Base-by-base conservation (phyloP, 2,113 vertebrate species). In the Lophura nycthemera region DNA sequence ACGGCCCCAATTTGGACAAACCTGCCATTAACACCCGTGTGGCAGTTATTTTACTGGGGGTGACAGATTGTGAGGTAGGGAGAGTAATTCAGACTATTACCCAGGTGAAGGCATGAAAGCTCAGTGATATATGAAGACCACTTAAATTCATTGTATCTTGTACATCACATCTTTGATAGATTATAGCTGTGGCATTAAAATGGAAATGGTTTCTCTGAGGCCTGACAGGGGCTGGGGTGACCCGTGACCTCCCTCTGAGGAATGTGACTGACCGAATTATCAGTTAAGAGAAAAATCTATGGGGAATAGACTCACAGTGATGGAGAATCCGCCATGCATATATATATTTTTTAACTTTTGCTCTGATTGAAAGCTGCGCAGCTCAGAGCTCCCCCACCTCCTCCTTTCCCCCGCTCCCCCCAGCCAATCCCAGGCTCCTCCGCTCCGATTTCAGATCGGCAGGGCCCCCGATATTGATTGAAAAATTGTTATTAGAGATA, bases 121-220 rank as follows among this genome's bases (percentile, higher is more conserved):
- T 97, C 95, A 66, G 98, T 98, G 98, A 98, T 98, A 98, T 98
- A 98, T 98, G 99, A 98, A 97, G 98, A 97, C 97, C 98, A 98
- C 98, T 98, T 99, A 98, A 98, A 98, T 98, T 98, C 96, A 98
- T 98, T 98, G 98, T 98, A 98, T 98, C 98, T 98, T 98, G 98
- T 99, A 98, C 98, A 97, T 99, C 98, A 98, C 98, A 97, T 98
- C 98, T 98, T 97, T 99, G 98, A 99, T 99, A 98, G 98, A 99
- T 99, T 98, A 98, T 98, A 98, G 98, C 98, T 98, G 98, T 98
- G 98, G 98, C 99, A 99, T 99, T 99, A 99, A 99, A 99, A 99
- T 99, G 99, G 99, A 99, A 99, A 99, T 99, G 97, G 98, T 98
- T 99, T 98, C 97, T 97, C 98, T 97, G 98, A 98, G 98, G 97